phyloP scores from a whole-genome alignment of 2,888 invertebrate genomes.

The Halocaridina rubra region DNA sequence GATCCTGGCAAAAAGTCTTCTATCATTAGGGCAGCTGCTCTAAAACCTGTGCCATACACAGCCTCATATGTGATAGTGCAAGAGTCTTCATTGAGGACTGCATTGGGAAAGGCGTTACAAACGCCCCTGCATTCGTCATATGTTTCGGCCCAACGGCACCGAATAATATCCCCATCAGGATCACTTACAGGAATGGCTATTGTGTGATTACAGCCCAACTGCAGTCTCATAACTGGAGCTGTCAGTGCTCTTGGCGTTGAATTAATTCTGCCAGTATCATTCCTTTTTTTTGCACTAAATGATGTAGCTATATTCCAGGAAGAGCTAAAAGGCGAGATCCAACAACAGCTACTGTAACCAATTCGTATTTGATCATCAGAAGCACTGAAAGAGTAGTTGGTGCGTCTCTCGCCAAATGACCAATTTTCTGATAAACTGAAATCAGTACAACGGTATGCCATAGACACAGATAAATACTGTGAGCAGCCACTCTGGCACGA shows the following conservation, averaged over 20 bases:
- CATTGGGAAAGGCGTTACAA: not conserved
- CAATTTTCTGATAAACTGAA: not conserved
- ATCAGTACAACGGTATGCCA: not conserved
- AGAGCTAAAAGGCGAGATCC: not conserved
- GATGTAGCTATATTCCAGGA: not conserved
- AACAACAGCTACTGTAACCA: not conserved
- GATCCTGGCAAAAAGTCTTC: not conserved
- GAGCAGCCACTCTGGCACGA: no score
- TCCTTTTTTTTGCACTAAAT: not conserved
- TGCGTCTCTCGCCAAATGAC: not conserved
- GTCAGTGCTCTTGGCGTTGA: not conserved
- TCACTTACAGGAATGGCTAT: not conserved
- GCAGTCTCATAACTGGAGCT: not conserved
- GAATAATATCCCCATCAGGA: not conserved
- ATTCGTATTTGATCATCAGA: not conserved
- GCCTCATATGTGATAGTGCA: not conserved
- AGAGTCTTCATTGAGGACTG: not conserved
- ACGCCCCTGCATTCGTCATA: not conserved
- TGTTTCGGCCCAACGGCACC: not conserved
- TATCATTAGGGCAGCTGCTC: not conserved
- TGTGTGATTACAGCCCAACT: not conserved
- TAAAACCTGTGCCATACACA: not conserved
- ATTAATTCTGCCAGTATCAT: not conserved
- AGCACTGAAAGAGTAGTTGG: not conserved
- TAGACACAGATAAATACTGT: no score